Percentiles rank a stretch among this genome's conserved stretches.
These are phyloP conservation scores for Morus bassanus DNA, from an alignment of 2,797 vertebrate species.

Conservation along the genomic window DNA sequence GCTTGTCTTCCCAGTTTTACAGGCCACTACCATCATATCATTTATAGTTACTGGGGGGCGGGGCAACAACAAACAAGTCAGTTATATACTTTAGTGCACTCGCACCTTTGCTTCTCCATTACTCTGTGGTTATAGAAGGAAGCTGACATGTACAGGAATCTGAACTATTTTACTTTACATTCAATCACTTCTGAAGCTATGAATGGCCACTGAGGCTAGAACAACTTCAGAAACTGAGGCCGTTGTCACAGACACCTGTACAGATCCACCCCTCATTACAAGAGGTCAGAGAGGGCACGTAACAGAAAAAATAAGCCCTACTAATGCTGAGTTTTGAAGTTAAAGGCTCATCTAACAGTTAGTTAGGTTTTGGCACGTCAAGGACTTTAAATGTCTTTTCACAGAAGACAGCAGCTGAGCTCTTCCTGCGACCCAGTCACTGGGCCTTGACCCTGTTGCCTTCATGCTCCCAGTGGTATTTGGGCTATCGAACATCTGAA, in stretches of 20 bases:
- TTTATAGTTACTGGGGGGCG: not conserved
- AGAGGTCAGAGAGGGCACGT: not conserved
- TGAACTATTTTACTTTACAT: not conserved
- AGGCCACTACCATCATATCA: too few relatives aligned
- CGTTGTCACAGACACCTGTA: not conserved
- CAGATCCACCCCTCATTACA: not conserved
- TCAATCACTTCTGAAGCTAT: not conserved
- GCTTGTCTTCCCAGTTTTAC: not conserved
- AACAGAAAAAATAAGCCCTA: not conserved
- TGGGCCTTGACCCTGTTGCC: not conserved
- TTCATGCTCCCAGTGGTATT: not conserved
- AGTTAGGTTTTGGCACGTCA: not conserved
- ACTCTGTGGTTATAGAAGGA: not conserved
- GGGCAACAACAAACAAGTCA: not conserved
- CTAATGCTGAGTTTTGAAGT: not conserved
- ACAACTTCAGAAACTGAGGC: not conserved
- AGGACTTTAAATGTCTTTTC: not conserved
- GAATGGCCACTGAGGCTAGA: fast-evolving
- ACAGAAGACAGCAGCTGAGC: not conserved
- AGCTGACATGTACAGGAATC: not conserved
- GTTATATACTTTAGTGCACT: not conserved
- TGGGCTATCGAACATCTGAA: not conserved
- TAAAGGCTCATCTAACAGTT: not conserved
- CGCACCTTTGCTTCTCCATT: not conserved
- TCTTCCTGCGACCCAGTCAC: fast-evolving